Evolutionary conservation across 2,113 vertebrate genomes (phyloP).

Genomic region (Tenebrosternarchus preto): DNA sequence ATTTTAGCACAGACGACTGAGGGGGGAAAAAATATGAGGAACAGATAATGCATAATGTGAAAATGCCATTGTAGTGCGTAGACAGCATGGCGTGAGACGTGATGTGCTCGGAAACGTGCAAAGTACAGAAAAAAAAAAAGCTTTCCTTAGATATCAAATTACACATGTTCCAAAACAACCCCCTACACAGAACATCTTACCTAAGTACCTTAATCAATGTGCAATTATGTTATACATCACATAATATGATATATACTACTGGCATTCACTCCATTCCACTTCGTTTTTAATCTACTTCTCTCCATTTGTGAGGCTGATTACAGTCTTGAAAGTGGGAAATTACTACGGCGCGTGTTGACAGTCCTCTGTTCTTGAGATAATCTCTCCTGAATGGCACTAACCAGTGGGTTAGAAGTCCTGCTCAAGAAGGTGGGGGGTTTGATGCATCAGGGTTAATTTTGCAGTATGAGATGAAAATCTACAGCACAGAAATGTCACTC

Average conservation of each 20-base stretch:
- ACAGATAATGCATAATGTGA: neutral
- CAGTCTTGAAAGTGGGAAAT: constrained; percentile 17
- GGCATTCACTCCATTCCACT: no score
- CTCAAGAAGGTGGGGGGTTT: neutral
- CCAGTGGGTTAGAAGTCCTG: constrained; percentile 19
- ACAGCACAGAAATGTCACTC: constrained; percentile 2
- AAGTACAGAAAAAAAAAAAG: neutral
- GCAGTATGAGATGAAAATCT: neutral
- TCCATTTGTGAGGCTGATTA: no score
- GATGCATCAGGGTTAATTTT: neutral
- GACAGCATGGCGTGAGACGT: neutral
- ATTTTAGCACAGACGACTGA: neutral
- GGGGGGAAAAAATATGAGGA: neutral
- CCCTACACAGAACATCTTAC: no score
- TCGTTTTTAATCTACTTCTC: no score
- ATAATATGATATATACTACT: no score
- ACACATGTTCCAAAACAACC: neutral
- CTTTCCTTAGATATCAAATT: neutral
- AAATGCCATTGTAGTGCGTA: neutral
- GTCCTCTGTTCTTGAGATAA: constrained; percentile 20
- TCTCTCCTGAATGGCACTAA: constrained; percentile 8
- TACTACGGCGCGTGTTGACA: constrained; percentile 5
- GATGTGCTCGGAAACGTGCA: neutral
- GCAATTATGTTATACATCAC: neutral
- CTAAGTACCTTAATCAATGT: neutral